These are phyloP conservation scores for Pogonomyrmex californicus DNA, from an alignment of 1,140 invertebrate genomes.

Conservation along the genomic window DNA sequence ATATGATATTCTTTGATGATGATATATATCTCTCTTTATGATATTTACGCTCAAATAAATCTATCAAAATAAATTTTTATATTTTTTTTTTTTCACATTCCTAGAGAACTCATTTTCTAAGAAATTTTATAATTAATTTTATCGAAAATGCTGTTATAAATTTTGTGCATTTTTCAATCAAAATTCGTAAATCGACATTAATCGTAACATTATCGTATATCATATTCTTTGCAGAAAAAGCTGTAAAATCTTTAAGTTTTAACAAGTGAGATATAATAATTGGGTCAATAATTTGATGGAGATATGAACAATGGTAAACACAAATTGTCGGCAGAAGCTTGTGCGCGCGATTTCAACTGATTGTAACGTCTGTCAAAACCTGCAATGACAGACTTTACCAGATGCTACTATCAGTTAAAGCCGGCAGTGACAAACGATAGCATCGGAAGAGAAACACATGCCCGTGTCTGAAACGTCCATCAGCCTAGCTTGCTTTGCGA, in stretches of 20 bases:
- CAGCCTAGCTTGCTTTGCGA: constrained; percentile 53
- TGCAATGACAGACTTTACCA: constrained; percentile 65
- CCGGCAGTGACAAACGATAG: constrained; percentile 63
- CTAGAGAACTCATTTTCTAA: not conserved
- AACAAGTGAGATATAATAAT: constrained; percentile 45
- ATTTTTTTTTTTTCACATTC: not conserved
- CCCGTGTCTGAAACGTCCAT: constrained; percentile 61
- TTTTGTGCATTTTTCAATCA: not conserved
- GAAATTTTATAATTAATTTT: not conserved
- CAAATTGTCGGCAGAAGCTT: constrained; percentile 43
- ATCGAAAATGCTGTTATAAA: not conserved
- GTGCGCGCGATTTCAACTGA: constrained; percentile 49
- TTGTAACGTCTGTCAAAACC: constrained; percentile 65
- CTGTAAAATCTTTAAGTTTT: constrained; percentile 38
- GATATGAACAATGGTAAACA: constrained; percentile 33
- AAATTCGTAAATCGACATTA: not conserved
- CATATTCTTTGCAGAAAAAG: not conserved
- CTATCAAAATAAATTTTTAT: constrained; percentile 1
- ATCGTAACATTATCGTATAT: not conserved
- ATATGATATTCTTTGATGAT: not conserved
- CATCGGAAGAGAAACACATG: constrained; percentile 61
- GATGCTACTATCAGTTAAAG: constrained; percentile 63
- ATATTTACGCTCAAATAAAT: not conserved
- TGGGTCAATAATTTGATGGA: constrained; percentile 30
- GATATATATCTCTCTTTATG: not conserved